These are phyloP conservation scores for Magallana nippona DNA, from an alignment of 2,888 invertebrate species.

Conservation along the genomic window DNA sequence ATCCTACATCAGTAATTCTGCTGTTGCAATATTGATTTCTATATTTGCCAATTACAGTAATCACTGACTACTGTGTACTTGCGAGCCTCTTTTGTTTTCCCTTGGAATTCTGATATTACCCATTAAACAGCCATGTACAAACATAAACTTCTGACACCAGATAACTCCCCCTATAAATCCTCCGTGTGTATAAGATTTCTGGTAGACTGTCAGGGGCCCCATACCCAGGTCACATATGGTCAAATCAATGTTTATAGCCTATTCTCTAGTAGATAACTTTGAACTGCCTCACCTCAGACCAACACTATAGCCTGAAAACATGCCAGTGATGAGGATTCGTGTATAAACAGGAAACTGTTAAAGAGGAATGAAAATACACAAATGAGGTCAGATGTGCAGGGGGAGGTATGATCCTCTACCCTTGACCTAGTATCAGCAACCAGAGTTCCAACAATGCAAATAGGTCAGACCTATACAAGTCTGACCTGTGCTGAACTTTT, in stretches of 20 bases:
- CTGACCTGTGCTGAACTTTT: constrained; percentile 37
- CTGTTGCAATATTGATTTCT: background rate
- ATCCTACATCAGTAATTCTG: background rate
- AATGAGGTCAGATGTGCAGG: constrained; percentile 2
- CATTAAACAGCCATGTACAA: constrained; percentile 34
- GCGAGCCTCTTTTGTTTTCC: constrained; percentile 5
- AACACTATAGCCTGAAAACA: background rate
- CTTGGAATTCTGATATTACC: constrained; percentile 18
- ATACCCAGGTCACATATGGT: constrained; percentile 31
- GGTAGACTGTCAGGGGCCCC: constrained; percentile 17
- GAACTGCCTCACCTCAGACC: background rate
- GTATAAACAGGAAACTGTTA: background rate
- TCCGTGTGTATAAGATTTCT: constrained; percentile 6
- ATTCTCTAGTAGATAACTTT: constrained; percentile 4
- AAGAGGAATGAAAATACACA: background rate
- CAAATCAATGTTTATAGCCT: constrained; percentile 28
- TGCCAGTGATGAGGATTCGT: background rate
- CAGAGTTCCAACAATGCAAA: background rate
- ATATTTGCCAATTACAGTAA: background rate
- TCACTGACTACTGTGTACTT: background rate
- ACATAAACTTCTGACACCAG: constrained; percentile 39
- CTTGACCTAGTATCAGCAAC: background rate
- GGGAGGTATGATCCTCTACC: background rate
- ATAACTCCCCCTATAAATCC: constrained; percentile 1
- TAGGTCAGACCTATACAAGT: constrained; percentile 1